Evolutionary conservation across 1,140 invertebrate species (phyloP).

Genomic region (Paralvinella palmiformis): DNA sequence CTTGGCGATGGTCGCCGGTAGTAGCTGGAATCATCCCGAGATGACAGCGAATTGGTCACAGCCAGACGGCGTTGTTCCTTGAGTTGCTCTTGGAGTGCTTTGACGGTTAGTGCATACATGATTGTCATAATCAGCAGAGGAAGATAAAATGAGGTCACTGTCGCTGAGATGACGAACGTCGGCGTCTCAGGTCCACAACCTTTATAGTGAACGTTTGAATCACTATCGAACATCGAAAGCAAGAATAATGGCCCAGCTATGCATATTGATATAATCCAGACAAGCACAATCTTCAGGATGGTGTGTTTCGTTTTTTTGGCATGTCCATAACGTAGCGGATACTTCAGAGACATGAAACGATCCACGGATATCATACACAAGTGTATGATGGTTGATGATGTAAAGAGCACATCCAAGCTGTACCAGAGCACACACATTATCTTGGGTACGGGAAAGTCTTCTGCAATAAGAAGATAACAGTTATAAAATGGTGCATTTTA

Average conservation of each 20-base stretch:
- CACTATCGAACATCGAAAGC: slow-evolving; percentile 62
- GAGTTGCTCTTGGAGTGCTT: slow-evolving; percentile 32
- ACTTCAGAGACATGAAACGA: slow-evolving; percentile 58
- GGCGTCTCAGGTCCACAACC: slow-evolving; percentile 72
- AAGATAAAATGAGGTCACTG: slow-evolving; percentile 86
- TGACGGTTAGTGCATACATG: slow-evolving; percentile 81
- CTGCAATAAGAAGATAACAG: slow-evolving; percentile 10
- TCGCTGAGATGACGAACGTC: slow-evolving; percentile 80
- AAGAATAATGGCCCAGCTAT: slow-evolving; percentile 78
- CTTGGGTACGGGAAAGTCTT: slow-evolving; percentile 17
- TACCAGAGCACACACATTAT: slow-evolving; percentile 23
- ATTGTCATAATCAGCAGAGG: slow-evolving; percentile 85
- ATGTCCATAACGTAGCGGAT: slow-evolving; percentile 13
- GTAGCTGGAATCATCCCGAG: slow-evolving; percentile 1
- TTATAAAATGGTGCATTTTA: too few species aligned
- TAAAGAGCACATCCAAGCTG: slow-evolving; percentile 77
- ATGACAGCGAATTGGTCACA: slow-evolving; percentile 12
- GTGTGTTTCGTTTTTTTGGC: slow-evolving; percentile 47
- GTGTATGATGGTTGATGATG: slow-evolving; percentile 85
- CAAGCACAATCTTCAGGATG: slow-evolving; percentile 74
- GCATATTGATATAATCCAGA: slow-evolving; percentile 77
- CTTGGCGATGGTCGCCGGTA: slow-evolving; percentile 1
- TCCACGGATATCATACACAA: slow-evolving; percentile 91
- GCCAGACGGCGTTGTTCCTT: slow-evolving; percentile 17
- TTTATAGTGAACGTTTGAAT: slow-evolving; percentile 12